Evolutionary conservation across 2,113 vertebrate species (phyloP).

Genomic region (Trematomus loennbergii): DNA sequence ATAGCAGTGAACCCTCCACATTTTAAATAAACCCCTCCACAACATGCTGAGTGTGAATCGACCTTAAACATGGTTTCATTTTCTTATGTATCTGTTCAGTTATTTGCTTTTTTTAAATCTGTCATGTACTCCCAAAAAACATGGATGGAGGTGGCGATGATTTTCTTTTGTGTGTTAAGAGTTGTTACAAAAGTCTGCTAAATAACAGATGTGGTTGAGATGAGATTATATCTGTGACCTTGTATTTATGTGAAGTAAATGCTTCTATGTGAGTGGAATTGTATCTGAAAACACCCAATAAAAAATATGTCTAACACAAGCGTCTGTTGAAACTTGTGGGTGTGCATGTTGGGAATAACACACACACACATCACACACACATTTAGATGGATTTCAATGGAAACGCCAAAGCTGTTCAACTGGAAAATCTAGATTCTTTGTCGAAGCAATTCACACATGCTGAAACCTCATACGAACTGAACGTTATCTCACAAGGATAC

Average conservation of each 20-base stretch:
- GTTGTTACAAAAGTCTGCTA: constrained; percentile 60
- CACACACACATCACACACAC: background rate
- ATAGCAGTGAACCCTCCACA: background rate
- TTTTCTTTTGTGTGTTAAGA: background rate
- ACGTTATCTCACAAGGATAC: constrained; percentile 15
- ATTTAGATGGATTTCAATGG: background rate
- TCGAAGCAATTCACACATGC: background rate
- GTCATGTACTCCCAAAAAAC: constrained; percentile 41
- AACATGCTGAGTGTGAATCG: constrained; percentile 9
- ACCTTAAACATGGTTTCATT: background rate
- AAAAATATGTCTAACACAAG: constrained; percentile 25
- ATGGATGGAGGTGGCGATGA: background rate
- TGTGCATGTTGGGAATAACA: background rate
- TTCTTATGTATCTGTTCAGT: constrained; percentile 38
- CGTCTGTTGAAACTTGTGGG: background rate
- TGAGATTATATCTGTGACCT: constrained; percentile 48
- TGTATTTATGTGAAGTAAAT: constrained; percentile 64
- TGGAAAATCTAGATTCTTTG: background rate
- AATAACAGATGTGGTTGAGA: constrained; percentile 38
- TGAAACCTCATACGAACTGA: background rate
- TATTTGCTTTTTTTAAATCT: no score
- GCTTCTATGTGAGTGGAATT: constrained; percentile 45
- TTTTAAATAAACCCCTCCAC: background rate
- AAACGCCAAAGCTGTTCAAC: background rate
- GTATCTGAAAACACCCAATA: constrained; percentile 56